Conservation (phyloP, 2,113 vertebrate species). For the Neotragus moschatus region DNA sequence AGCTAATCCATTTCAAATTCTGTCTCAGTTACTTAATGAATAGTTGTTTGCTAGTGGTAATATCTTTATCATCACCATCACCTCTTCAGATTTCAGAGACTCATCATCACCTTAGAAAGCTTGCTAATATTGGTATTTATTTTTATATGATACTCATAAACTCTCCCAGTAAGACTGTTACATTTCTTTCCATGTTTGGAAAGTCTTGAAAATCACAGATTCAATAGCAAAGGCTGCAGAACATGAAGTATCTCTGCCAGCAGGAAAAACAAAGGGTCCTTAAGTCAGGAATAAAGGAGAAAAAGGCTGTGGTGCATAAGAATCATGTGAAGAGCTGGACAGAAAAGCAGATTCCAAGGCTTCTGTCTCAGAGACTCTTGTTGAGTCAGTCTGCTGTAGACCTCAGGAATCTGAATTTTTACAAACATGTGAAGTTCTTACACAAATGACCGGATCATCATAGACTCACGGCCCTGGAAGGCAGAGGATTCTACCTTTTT, state of each 20-base stretch:
- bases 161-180: not conserved
- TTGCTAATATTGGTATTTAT: slow-evolving; percentile 18
- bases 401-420: not conserved
- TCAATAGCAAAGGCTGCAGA: not conserved
- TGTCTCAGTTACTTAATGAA: not conserved
- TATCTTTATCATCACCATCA: not conserved
- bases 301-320: too few species aligned
- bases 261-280: not conserved
- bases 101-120: not conserved
- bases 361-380: not conserved
- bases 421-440: not conserved
- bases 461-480: not conserved
- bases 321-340: not conserved
- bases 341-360: not conserved
- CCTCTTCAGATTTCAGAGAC: not conserved
- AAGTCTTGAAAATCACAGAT: not conserved
- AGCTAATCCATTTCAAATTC: not conserved
- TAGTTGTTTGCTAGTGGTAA: not conserved
- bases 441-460: not conserved
- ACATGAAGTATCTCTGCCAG: not conserved
- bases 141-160: slow-evolving; percentile 2
- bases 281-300: not conserved
- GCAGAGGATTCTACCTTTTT: not conserved
- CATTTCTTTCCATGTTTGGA: not conserved
- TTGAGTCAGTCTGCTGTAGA: not conserved